Conservation (phyloP, 2,888 invertebrate species). For the Neoaliturus tenellus region DNA sequence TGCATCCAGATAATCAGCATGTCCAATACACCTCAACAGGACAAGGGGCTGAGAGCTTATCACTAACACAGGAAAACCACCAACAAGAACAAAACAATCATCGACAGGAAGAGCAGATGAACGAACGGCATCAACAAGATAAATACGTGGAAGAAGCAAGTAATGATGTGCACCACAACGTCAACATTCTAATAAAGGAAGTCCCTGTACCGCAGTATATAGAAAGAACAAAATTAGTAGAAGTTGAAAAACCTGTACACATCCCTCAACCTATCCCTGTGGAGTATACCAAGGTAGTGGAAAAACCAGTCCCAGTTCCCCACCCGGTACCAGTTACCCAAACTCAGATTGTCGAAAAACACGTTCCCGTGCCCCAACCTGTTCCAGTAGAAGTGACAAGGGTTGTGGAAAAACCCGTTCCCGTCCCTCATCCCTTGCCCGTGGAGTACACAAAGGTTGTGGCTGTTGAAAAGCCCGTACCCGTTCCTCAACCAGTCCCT, state of each 20-base stretch:
- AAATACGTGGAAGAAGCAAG: background rate
- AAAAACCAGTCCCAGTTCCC: slow-evolving; percentile 50
- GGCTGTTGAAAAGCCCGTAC: slow-evolving; percentile 74
- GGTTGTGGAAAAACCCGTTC: slow-evolving; percentile 37
- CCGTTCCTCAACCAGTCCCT: slow-evolving; percentile 75
- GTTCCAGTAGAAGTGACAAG: slow-evolving; percentile 44
- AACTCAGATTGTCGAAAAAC: slow-evolving; percentile 37
- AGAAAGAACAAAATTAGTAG: slow-evolving; percentile 35
- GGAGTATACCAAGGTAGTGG: slow-evolving; percentile 66
- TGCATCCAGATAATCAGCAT: slow-evolving; percentile 21
- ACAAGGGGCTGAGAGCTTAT: background rate
- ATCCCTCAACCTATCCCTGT: slow-evolving; percentile 21
- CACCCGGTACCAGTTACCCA: slow-evolving; percentile 58
- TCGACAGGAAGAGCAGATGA: background rate
- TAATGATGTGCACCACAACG: slow-evolving; percentile 21
- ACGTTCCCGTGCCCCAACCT: slow-evolving; percentile 38
- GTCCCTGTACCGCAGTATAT: slow-evolving; percentile 18
- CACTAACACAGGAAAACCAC: background rate
- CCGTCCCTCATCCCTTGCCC: slow-evolving; percentile 44
- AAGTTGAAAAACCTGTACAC: slow-evolving; percentile 15
- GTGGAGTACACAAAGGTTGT: slow-evolving; percentile 67
- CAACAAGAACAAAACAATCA: background rate
- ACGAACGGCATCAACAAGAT: background rate
- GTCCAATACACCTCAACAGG: background rate
- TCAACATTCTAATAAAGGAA: slow-evolving; percentile 21